These are phyloP conservation scores for Smutsia gigantea DNA, from an alignment of 2,797 vertebrate species.

Conservation along the genomic window DNA sequence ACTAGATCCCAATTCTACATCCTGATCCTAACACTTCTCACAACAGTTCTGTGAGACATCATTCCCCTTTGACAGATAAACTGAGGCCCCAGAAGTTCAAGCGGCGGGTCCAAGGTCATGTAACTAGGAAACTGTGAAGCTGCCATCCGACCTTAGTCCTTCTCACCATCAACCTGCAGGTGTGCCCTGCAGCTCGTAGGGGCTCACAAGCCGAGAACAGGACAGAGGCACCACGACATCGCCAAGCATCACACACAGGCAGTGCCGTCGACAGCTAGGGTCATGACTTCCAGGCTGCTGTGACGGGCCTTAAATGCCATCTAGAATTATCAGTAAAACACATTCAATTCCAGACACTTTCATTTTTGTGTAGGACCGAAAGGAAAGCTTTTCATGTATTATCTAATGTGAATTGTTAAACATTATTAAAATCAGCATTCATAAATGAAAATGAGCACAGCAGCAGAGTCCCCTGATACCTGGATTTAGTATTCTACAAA, in stretches of 20 bases:
- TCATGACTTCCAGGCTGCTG: not conserved
- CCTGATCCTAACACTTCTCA: not conserved
- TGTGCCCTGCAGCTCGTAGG: not conserved
- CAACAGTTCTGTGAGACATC: not conserved
- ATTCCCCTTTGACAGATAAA: not conserved
- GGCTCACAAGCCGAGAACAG: not conserved
- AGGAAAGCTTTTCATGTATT: not conserved
- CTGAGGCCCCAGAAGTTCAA: not conserved
- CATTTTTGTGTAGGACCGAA: not conserved
- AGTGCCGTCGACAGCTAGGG: no score
- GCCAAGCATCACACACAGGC: rapidly evolving
- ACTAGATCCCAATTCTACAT: not conserved
- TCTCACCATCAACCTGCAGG: not conserved
- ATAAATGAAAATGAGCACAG: not conserved
- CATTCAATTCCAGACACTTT: not conserved
- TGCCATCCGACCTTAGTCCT: not conserved
- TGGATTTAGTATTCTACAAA: rapidly evolving
- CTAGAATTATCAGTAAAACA: not conserved
- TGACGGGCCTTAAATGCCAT: not conserved
- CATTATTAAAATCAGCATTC: not conserved
- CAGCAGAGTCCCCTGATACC: no score
- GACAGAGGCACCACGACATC: rapidly evolving
- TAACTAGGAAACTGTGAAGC: not conserved
- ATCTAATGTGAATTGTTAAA: not conserved
- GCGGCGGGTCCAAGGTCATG: not conserved